Percentiles rank a stretch among this genome's conserved stretches.
Conservation (phyloP, 2,113 vertebrate genomes). For the Zosterops pallidus region DNA sequence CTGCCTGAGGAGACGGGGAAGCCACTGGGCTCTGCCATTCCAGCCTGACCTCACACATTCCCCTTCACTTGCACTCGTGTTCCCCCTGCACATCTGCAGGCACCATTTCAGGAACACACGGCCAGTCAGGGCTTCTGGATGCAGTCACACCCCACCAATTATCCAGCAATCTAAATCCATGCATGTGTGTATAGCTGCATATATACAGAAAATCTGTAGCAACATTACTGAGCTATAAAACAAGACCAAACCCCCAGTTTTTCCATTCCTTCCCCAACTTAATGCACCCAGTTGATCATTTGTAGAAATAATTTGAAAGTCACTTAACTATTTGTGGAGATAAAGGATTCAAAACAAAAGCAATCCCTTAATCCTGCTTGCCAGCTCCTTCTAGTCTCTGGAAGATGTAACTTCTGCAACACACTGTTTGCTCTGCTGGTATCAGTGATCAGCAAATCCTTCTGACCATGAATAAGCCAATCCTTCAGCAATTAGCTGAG, state of each 20-base stretch:
- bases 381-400: not conserved
- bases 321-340: not conserved
- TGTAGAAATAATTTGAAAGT: not conserved
- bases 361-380: not conserved
- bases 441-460: not conserved
- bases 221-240: not conserved
- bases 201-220: not conserved
- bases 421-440: not conserved
- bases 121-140: not conserved
- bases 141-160: not conserved
- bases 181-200: not conserved
- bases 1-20: not conserved
- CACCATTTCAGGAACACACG: not conserved
- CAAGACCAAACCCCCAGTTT: not conserved
- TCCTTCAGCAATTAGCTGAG: not conserved
- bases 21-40: not conserved
- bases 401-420: not conserved
- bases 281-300: not conserved
- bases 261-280: not conserved
- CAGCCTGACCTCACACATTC: not conserved
- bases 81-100: not conserved
- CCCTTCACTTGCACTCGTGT: not conserved
- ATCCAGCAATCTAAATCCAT: constrained; percentile 4
- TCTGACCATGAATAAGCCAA: not conserved
- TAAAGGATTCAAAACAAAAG: not conserved